phyloP scores from a whole-genome alignment of 1,140 invertebrate genomes.

The Pemphigus obesinymphae region DNA sequence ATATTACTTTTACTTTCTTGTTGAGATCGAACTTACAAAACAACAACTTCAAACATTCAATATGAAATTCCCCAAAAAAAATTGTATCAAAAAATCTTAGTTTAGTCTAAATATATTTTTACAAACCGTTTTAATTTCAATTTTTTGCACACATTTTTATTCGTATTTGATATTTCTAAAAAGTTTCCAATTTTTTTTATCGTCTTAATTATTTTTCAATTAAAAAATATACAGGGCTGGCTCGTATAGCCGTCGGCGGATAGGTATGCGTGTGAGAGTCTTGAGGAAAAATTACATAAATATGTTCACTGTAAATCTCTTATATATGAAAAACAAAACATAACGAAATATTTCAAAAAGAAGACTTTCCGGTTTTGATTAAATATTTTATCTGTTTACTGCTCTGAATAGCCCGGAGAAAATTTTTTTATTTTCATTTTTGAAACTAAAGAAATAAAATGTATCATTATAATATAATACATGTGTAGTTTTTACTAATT shows the following conservation, averaged over 20 bases:
- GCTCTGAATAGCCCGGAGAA: background rate
- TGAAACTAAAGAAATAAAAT: too few species aligned
- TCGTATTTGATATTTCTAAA: too few species aligned
- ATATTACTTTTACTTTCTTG: too few species aligned
- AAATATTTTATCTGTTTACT: background rate
- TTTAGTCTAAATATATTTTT: too few species aligned
- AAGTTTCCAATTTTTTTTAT: background rate
- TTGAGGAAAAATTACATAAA: background rate
- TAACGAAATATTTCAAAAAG: conserved; percentile 19
- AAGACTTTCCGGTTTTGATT: conserved; percentile 33
- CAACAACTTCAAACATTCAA: too few species aligned
- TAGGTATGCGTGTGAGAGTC: background rate
- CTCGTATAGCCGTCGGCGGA: background rate
- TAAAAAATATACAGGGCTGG: background rate
- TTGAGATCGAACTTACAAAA: too few species aligned
- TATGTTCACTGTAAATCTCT: background rate
- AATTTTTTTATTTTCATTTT: too few species aligned
- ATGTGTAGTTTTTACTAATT: background rate
- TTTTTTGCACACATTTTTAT: too few species aligned
- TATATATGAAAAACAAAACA: background rate
- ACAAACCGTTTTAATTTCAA: too few species aligned
- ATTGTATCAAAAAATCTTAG: too few species aligned
- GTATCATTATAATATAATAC: too few species aligned
- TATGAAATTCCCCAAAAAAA: too few species aligned
- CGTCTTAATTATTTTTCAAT: background rate